These are phyloP conservation scores for Enteromius treurensis DNA, from an alignment of 2,797 vertebrate species.

Conservation along the genomic window DNA sequence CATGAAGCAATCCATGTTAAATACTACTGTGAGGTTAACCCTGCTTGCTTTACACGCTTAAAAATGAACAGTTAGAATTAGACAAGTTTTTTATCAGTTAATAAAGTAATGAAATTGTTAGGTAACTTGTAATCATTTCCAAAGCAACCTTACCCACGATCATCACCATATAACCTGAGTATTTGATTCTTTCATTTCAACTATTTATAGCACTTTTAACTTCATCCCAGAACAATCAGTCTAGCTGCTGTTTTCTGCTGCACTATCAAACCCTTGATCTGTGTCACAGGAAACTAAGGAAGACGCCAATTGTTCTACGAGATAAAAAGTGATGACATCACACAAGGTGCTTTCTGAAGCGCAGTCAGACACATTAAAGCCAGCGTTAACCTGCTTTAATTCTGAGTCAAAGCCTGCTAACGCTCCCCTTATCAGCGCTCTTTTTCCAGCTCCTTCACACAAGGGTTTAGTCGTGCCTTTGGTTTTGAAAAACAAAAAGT, in stretches of 20 bases:
- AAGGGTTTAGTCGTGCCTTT: slow-evolving; percentile 6
- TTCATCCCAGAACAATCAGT: slow-evolving; percentile 68
- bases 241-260: slow-evolving; percentile 59
- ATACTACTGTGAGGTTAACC: too few species aligned
- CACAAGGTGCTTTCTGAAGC: slow-evolving; percentile 60
- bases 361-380: background rate
- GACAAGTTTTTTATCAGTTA: too few species aligned
- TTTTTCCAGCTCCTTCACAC: background rate
- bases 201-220: slow-evolving; percentile 62
- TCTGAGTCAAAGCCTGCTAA: background rate
- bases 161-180: background rate
- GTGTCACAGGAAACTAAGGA: slow-evolving; percentile 81
- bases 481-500: slow-evolving; percentile 29
- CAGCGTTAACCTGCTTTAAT: background rate
- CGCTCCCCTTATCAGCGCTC: background rate
- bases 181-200: slow-evolving; percentile 67
- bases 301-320: slow-evolving; percentile 79
- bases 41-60: too few species aligned
- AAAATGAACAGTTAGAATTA: too few species aligned
- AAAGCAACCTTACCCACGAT: too few species aligned
- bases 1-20: too few species aligned
- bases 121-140: too few species aligned
- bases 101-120: too few species aligned
- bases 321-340: slow-evolving; percentile 77
- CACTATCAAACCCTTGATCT: slow-evolving; percentile 63